phyloP scores from a whole-genome alignment of 2,888 invertebrate species.

The Lithodes maja region DNA sequence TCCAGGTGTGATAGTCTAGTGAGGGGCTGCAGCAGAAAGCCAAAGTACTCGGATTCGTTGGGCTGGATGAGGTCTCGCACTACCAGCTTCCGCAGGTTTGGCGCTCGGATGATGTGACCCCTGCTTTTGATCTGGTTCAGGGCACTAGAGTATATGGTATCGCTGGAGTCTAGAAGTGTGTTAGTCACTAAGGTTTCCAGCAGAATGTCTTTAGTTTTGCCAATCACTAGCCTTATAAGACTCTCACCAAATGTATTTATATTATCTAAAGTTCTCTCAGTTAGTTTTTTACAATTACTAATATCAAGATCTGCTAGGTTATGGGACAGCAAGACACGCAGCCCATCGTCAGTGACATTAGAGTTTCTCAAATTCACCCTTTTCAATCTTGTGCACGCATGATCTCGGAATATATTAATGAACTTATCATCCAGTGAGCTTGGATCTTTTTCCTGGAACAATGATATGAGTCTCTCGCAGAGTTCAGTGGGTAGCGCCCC shows the following conservation, averaged over 20 bases:
- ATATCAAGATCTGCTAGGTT: constrained; percentile 64
- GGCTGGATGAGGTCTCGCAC: constrained; percentile 52
- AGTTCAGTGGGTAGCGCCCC: constrained; percentile 61
- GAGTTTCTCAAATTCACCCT: constrained; percentile 58
- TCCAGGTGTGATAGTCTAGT: constrained; percentile 63
- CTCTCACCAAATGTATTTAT: constrained; percentile 58
- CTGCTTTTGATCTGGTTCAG: constrained; percentile 31
- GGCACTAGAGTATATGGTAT: constrained; percentile 30
- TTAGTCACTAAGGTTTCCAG: constrained; percentile 30
- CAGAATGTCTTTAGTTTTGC: constrained; percentile 63
- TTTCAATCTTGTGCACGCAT: constrained; percentile 54
- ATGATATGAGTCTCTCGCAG: constrained; percentile 62
- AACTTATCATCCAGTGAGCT: constrained; percentile 57
- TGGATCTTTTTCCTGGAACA: constrained; percentile 64
- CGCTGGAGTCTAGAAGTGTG: constrained; percentile 41
- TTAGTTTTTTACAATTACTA: constrained; percentile 63
- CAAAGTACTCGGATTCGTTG: constrained; percentile 55
- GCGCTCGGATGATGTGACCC: constrained; percentile 60
- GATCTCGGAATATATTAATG: constrained; percentile 64
- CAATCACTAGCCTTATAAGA: constrained; percentile 58
- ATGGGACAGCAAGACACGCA: constrained; percentile 63
- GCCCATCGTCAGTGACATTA: constrained; percentile 59
- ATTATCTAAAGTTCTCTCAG: constrained; percentile 63
- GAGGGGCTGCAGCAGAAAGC: constrained; percentile 57
- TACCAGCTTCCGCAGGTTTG: constrained; percentile 57